phyloP scores from a whole-genome alignment of 2,797 vertebrate genomes.

The Decapterus maruadsi region DNA sequence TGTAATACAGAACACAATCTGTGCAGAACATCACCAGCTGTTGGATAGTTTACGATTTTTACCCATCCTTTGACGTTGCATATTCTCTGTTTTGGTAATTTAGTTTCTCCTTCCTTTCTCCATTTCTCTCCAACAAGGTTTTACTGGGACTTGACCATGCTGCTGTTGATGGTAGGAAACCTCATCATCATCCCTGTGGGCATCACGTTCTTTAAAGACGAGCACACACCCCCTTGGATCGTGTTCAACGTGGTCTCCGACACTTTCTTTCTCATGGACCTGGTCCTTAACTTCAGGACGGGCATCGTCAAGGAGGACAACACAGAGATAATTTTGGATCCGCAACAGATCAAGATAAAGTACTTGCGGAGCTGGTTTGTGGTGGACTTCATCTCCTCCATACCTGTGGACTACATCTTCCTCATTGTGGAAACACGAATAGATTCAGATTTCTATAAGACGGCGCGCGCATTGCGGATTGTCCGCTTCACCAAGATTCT shows the following conservation, averaged over 20 bases:
- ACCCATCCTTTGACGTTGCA: not conserved
- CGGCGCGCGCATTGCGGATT: conserved; percentile 95
- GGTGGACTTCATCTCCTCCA: conserved; percentile 99
- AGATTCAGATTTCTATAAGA: conserved; percentile 99
- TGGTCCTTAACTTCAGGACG: conserved; percentile 98
- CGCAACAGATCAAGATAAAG: conserved; percentile 97
- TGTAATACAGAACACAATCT: too few species aligned
- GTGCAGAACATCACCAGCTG: too few species aligned
- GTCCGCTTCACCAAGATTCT: conserved; percentile 99
- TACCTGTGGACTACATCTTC: conserved; percentile 99
- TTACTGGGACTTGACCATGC: conserved; percentile 99
- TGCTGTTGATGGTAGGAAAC: conserved; percentile 98
- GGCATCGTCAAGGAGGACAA: conserved; percentile 99
- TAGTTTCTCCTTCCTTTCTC: conserved; percentile 18
- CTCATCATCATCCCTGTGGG: conserved; percentile 99
- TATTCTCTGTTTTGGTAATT: conserved; percentile 3
- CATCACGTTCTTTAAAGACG: conserved; percentile 99
- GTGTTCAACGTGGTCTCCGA: conserved; percentile 99
- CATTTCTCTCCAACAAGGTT: conserved; percentile 86
- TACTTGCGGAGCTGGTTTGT: conserved; percentile 99
- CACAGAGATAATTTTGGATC: conserved; percentile 98
- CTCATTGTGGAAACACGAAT: conserved; percentile 99
- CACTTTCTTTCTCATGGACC: conserved; percentile 99
- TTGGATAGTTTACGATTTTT: too few species aligned
- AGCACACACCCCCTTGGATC: conserved; percentile 98